Conservation (phyloP, 2,888 invertebrate genomes). For the Ganaspis brasiliensis region DNA sequence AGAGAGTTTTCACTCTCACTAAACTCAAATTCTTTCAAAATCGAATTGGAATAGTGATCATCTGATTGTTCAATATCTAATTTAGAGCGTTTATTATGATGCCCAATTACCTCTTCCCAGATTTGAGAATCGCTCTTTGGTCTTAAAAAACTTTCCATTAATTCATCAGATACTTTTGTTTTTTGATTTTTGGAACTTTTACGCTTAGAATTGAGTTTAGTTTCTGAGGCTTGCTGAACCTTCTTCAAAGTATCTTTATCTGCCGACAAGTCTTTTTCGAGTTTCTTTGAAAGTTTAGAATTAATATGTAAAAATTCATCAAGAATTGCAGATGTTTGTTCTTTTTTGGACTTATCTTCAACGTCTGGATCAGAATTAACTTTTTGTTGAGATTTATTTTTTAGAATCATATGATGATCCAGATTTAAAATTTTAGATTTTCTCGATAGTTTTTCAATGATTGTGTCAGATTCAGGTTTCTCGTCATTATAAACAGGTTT, state of each 20-base stretch:
- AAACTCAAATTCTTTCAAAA: slow-evolving; percentile 69
- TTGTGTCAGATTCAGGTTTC: slow-evolving; percentile 75
- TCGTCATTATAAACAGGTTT: slow-evolving; percentile 65
- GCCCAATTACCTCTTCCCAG: slow-evolving; percentile 67
- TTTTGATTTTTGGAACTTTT: slow-evolving; percentile 73
- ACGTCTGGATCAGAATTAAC: slow-evolving; percentile 2
- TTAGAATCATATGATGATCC: slow-evolving; percentile 43
- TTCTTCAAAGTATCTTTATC: slow-evolving; percentile 70
- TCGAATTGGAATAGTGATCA: slow-evolving; percentile 67
- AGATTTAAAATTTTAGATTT: slow-evolving; percentile 66
- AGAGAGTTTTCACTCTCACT: slow-evolving; percentile 73
- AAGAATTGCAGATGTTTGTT: background rate
- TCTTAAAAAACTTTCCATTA: slow-evolving; percentile 67
- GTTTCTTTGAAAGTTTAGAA: slow-evolving; percentile 63
- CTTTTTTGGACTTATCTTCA: slow-evolving; percentile 2
- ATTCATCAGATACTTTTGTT: slow-evolving; percentile 65
- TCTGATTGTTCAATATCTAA: slow-evolving; percentile 66
- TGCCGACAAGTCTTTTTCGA: slow-evolving; percentile 61
- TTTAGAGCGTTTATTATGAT: slow-evolving; percentile 72
- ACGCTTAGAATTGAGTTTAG: slow-evolving; percentile 72
- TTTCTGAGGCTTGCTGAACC: slow-evolving; percentile 63
- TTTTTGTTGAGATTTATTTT: background rate
- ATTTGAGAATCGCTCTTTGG: slow-evolving; percentile 66
- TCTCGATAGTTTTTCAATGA: slow-evolving; percentile 75
- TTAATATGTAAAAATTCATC: slow-evolving; percentile 1